Base-by-base conservation (phyloP, 1,140 invertebrate genomes). In the Scaptomyza hsui region DNA sequence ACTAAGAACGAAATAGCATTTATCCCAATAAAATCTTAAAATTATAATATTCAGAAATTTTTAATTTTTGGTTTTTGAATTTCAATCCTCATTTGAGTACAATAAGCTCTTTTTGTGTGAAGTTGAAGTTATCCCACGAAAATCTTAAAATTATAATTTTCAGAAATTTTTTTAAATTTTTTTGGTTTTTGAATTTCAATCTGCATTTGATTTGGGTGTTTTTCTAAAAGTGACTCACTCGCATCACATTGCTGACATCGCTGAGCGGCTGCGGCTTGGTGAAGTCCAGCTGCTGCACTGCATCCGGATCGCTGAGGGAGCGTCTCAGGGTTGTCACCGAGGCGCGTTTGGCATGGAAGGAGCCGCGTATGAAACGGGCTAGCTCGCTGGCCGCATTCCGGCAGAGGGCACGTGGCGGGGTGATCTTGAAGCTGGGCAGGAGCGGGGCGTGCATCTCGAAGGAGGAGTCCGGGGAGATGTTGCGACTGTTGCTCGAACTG, bases 361-460 rank as follows among this genome's bases (percentile, higher is more conserved):
- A 91, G 4, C 90, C 76, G 2, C 89, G 75, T 13, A 91, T 61
- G 15, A 90, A 85, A 7, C 81, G 69, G 1, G 85, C 90, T 26
- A 90, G 78, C n/a, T 91, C 90, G 35, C 76, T 78, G 19, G 85
- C 89, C 0, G 89, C 73, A 49, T 67, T 80, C 60, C 0, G 59
- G 55, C 78, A 80, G 52, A 74, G 68, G 4, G 68, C 51, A n/a
- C 62, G 49, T 1, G 90, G 89, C 1, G 90, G 90, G 13, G 90
- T 91, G n/a, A 91, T 68, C 71, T 90, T 90, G 69, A 91, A 91
- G n/a, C 73, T 90, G 52, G 90, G 90, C 74, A 91, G 48, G 16
- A 91, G 44, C 15, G 90, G 90, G 1, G 90, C 77, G 49, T 91
- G 90, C 75, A 91, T 51, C 57, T 91, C 90, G 21, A 91, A 90